A percentile compares a stretch with the other conserved stretches of the same genome.
These are phyloP conservation scores for Eucera pruinosa DNA, from an alignment of 2,888 invertebrate species.

Conservation along the genomic window DNA sequence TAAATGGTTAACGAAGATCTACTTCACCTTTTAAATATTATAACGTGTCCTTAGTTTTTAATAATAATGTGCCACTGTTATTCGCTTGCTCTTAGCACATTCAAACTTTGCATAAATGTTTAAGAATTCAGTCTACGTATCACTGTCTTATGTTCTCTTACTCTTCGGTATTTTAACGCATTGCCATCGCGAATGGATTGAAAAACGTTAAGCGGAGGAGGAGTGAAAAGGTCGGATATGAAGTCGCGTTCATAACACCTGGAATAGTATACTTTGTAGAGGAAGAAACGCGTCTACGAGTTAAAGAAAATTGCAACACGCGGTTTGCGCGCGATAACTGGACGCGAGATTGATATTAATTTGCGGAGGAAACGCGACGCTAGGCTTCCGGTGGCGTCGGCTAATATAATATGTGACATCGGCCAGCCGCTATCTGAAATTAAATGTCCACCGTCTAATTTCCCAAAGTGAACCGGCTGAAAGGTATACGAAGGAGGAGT, in stretches of 20 bases:
- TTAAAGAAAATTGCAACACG: neutral
- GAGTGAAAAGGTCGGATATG: neutral
- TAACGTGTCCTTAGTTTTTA: too few species aligned
- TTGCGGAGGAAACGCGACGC: neutral
- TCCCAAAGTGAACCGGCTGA: constrained; percentile 36
- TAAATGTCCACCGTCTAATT: constrained; percentile 43
- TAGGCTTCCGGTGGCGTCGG: neutral
- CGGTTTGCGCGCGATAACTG: neutral
- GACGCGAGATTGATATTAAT: constrained; percentile 9
- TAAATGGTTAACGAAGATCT: too few species aligned
- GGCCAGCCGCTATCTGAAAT: constrained; percentile 28
- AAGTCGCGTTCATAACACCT: neutral
- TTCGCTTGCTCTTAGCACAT: too few species aligned
- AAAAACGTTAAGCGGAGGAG: too few species aligned
- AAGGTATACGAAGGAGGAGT: constrained; percentile 3
- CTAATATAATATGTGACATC: neutral
- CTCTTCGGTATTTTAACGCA: too few species aligned
- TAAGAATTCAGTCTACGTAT: too few species aligned
- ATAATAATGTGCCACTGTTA: too few species aligned
- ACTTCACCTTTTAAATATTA: too few species aligned
- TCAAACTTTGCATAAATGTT: too few species aligned
- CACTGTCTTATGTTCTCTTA: too few species aligned
- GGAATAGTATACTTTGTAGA: neutral
- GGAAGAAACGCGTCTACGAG: neutral
- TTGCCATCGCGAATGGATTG: too few species aligned